Evolutionary conservation across 2,797 vertebrate genomes (phyloP), one percentile per base, ranked within the genome.

Genomic region (Amniataba percoides): DNA sequence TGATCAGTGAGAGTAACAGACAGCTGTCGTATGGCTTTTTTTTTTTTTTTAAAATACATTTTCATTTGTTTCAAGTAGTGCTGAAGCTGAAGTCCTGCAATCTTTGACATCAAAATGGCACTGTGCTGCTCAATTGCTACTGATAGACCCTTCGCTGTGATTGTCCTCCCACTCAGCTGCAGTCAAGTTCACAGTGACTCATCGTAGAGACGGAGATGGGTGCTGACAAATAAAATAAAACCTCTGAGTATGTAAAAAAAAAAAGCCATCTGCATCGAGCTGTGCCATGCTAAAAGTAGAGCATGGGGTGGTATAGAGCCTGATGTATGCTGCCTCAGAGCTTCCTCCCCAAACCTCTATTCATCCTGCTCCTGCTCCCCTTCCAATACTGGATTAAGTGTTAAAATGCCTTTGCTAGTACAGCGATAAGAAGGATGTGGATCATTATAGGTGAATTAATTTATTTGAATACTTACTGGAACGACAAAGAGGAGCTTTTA

Each of bases 371-470:
- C 48, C 21, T 19, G 51, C 52, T 42, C 42, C 64, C 15, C 21
- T 42, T 55, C 59, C 16, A 49, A 31, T 31, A 58, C 10, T 57
- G 31, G 65, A 56, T 60, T n/a, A 3, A 31, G 36, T 34, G 18
- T 45, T 19, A 81, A 57, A 78, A 57, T 43, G 3, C 21, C 15
- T 14, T 39, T 52, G 45, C 21, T 76, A 14, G 7, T 19, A n/a
- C 27, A 34, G 2, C 42, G 56, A 19, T 42, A 34, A 8, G 45
- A 49, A 15, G 5, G 14, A 68, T 21, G 13, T 36, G 11, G n/a
- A 64, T 39, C 21, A 64, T 77, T 77, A 21, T n/a, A 48, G 42
- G 14, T 60, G 31, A 76, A 51, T 36, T 25, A 39, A 57, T 27
- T 71, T 6, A 75, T 58, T 68, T 9, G 43, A 19, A 70, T 59